These are phyloP conservation scores for Elmis aenea DNA, from an alignment of 2,888 invertebrate genomes.

Conservation along the genomic window DNA sequence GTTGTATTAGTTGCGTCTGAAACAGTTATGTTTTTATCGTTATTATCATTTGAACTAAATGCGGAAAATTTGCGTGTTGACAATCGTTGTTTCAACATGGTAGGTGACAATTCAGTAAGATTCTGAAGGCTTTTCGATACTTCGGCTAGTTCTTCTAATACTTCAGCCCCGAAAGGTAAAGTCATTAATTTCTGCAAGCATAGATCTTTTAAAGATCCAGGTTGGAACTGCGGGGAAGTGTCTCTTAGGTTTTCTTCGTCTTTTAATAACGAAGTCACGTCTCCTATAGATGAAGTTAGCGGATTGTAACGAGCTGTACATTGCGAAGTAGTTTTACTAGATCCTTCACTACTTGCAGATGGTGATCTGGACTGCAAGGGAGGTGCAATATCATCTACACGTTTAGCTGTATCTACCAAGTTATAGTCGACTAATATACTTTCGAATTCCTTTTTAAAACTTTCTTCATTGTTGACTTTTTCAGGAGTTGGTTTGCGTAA, in stretches of 20 bases:
- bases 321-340: conserved; percentile 57
- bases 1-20: conserved; percentile 15
- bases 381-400: conserved; percentile 8
- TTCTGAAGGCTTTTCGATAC: conserved; percentile 57
- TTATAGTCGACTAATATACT: conserved; percentile 11
- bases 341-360: conserved; percentile 52
- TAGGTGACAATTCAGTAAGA: conserved; percentile 38
- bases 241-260: conserved; percentile 43
- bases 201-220: conserved; percentile 53
- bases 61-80: conserved; percentile 8
- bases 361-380: conserved; percentile 25
- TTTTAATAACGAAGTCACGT: conserved; percentile 53
- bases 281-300: conserved; percentile 55
- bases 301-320: conserved; percentile 68
- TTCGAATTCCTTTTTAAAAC: conserved; percentile 21
- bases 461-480: no score
- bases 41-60: conserved; percentile 4
- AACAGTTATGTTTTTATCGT: no score
- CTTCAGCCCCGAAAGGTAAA: conserved; percentile 64
- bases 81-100: conserved; percentile 8
- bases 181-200: conserved; percentile 61
- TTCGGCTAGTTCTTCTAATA: conserved; percentile 63
- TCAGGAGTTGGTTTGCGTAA: no score
- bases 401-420: conserved; percentile 6
- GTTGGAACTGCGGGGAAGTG: conserved; percentile 15